Conservation (phyloP, 2,797 vertebrate genomes). For the Acanthis flammea region DNA sequence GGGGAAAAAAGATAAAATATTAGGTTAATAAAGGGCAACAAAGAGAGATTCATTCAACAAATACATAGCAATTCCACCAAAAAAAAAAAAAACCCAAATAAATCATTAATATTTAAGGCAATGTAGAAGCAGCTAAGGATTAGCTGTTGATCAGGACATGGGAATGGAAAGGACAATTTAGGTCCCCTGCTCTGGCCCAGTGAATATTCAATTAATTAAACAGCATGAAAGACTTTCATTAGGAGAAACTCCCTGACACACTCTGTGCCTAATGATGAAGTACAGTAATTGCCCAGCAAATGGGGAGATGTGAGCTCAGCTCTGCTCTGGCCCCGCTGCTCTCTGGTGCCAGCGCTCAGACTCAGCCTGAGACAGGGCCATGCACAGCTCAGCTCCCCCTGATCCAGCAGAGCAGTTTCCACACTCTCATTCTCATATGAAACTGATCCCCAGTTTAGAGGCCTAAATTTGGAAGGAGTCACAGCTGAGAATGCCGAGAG, state of each 20-base stretch:
- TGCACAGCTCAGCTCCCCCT: rapidly evolving
- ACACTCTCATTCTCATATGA: background rate
- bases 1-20: background rate
- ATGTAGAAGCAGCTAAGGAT: background rate
- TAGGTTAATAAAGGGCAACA: background rate
- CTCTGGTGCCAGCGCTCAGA: background rate
- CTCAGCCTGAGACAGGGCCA: background rate
- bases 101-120: background rate
- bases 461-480: slow-evolving; percentile 34
- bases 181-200: background rate
- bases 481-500: slow-evolving; percentile 35
- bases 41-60: background rate
- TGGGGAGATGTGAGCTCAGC: background rate
- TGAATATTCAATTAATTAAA: background rate
- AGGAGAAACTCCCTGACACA: background rate
- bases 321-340: background rate
- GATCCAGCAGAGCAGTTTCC: background rate
- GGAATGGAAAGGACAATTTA: background rate
- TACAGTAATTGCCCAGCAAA: background rate
- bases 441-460: background rate
- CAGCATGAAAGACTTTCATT: background rate
- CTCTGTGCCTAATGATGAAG: background rate
- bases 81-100: background rate
- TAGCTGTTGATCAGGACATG: background rate
- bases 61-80: background rate